These are phyloP conservation scores for Apis mellifera DNA, from an alignment of 1,140 invertebrate species.

Conservation along the genomic window Amel_HAv3.1 CM009938.2:7632501-7633000, in stretches of 20 bases:
- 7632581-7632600: conserved; percentile 21
- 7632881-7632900: background rate
- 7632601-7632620: conserved; percentile 25
- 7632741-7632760: too few species aligned
- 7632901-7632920: background rate
- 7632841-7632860: too few species aligned
- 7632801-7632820: too few species aligned
- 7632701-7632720: too few species aligned
- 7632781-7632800: background rate
- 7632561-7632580: conserved; percentile 17
- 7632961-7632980: conserved; percentile 34
- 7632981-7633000: conserved; percentile 29
- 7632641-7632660: background rate
- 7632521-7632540: background rate
- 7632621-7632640: background rate
- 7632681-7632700: background rate
- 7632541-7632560: conserved; percentile 29
- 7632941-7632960: conserved; percentile 30
- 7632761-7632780: too few species aligned
- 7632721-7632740: too few species aligned
- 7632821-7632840: too few species aligned
- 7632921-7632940: background rate
- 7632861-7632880: too few species aligned
- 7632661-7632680: background rate
- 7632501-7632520: background rate